phyloP scores from a whole-genome alignment of 1,140 invertebrate genomes.

The Pantala flavescens region DNA sequence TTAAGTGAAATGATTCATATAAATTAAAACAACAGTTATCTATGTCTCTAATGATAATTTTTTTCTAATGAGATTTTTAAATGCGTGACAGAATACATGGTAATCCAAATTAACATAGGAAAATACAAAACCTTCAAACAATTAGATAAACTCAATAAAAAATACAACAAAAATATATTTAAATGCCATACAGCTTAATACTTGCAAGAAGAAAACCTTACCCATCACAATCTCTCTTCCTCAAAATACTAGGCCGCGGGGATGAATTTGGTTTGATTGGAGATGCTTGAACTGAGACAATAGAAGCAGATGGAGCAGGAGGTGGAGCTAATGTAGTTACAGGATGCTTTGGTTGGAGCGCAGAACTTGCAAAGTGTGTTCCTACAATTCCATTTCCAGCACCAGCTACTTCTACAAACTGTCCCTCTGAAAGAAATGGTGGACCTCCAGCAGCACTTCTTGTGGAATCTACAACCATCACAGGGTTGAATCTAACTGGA shows the following conservation, averaged over 20 bases:
- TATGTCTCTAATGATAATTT: no score
- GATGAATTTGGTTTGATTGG: slow-evolving; percentile 47
- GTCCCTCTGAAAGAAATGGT: not conserved
- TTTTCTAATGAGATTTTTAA: no score
- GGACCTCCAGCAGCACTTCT: not conserved
- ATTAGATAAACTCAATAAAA: no score
- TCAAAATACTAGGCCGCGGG: slow-evolving; percentile 53
- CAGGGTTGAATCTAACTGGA: not conserved
- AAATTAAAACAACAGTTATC: no score
- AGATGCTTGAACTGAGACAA: slow-evolving; percentile 13
- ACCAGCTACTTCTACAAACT: not conserved
- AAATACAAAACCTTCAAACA: no score
- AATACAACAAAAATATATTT: no score
- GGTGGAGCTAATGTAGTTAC: not conserved
- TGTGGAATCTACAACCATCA: not conserved
- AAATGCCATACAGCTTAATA: no score
- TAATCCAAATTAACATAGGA: no score
- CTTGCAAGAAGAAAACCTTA: slow-evolving; percentile 24
- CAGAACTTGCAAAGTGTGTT: not conserved
- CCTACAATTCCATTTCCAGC: not conserved
- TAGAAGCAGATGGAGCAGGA: not conserved
- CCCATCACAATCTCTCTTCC: slow-evolving; percentile 52
- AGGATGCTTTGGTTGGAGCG: not conserved
- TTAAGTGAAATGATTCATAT: no score
- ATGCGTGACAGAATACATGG: no score